phyloP scores from a whole-genome alignment of 30 jellyfish, hydroid and myxozoan species.

The Nemopilema nomurai region DNA sequence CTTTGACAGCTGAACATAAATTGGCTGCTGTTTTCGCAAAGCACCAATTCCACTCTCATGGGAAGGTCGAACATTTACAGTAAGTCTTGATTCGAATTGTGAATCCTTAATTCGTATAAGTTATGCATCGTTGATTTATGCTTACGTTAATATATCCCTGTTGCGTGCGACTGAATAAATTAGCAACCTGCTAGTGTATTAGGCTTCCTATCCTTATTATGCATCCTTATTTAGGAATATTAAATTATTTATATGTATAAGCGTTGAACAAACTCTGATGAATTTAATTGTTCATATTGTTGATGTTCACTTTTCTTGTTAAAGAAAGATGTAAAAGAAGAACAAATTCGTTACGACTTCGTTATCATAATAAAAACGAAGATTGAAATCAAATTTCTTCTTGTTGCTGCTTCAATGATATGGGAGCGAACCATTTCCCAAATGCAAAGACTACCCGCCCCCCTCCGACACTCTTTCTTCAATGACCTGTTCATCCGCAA shows the following conservation, averaged over 20 bases:
- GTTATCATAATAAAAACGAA: too few relatives aligned
- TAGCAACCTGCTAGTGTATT: not conserved
- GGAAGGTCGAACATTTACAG: not conserved
- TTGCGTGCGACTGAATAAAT: not conserved
- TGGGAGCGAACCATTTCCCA: too few relatives aligned
- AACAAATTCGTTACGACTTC: too few relatives aligned
- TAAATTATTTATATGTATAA: too few relatives aligned
- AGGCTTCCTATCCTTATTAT: not conserved
- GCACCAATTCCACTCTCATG: not conserved
- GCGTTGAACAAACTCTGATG: not conserved
- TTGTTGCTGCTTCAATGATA: too few relatives aligned
- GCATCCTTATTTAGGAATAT: not conserved
- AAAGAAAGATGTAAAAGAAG: not conserved
- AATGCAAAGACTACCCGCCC: too few relatives aligned
- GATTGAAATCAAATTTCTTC: too few relatives aligned
- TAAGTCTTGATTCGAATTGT: not conserved
- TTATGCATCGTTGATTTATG: not conserved
- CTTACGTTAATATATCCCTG: not conserved
- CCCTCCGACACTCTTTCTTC: too few relatives aligned
- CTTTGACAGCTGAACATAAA: too few relatives aligned
- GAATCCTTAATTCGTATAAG: not conserved
- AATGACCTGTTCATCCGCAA: too few relatives aligned
- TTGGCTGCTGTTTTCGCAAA: not conserved
- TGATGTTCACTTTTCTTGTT: not conserved
- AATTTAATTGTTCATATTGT: not conserved